These are phyloP conservation scores for Bombycilla garrulus DNA, from an alignment of 2,113 vertebrate species.

Conservation along the genomic window DNA sequence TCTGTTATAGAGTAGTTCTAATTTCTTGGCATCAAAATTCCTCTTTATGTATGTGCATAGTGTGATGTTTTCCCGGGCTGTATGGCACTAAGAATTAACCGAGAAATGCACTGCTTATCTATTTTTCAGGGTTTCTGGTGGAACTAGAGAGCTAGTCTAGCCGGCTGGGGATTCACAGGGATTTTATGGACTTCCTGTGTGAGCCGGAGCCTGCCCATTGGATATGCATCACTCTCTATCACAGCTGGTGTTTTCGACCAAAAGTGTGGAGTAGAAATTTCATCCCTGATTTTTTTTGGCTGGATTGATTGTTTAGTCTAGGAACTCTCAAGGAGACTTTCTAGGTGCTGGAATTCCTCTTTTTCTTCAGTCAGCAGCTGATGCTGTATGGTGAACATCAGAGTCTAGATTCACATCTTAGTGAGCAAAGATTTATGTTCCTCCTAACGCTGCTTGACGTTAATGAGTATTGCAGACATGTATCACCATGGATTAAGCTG, in stretches of 20 bases:
- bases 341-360: conserved; percentile 65
- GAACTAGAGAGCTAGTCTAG: not conserved
- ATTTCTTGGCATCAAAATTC: conserved; percentile 22
- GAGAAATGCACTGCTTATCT: not conserved
- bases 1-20: conserved; percentile 21
- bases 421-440: conserved; percentile 52
- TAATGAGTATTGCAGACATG: conserved; percentile 62
- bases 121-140: conserved; percentile 1
- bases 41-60: not conserved
- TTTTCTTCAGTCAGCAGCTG: conserved; percentile 63
- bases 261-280: conserved; percentile 54
- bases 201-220: not conserved
- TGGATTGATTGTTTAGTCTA: conserved; percentile 67
- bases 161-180: not conserved
- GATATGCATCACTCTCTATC: not conserved
- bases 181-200: not conserved
- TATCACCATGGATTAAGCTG: conserved; percentile 42
- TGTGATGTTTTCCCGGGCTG: conserved; percentile 6
- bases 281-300: conserved; percentile 65
- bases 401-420: conserved; percentile 39
- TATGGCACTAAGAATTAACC: not conserved
- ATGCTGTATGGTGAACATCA: conserved; percentile 54
- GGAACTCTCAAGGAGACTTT: conserved; percentile 50
- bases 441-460: conserved; percentile 6
- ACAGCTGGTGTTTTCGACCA: conserved; percentile 44